Conservation (phyloP, 2,888 invertebrate genomes). For the Trypoxylon attenuatum region DNA sequence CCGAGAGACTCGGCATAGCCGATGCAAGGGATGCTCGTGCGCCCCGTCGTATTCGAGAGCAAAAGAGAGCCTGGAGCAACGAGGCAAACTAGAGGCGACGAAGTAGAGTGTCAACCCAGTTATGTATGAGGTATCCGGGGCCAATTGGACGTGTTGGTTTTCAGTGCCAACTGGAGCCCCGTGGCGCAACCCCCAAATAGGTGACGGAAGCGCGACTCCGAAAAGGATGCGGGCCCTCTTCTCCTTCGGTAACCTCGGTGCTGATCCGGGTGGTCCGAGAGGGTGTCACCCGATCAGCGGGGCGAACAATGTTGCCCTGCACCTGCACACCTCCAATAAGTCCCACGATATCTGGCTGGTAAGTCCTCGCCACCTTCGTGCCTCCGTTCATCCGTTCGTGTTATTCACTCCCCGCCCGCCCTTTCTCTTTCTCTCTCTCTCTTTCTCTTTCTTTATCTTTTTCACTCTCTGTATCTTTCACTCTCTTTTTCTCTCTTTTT, state of each 20-base stretch:
- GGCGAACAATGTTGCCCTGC: slow-evolving; percentile 58
- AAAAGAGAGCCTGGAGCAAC: too few species aligned
- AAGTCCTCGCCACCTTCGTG: slow-evolving; percentile 63
- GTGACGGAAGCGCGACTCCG: slow-evolving; percentile 67
- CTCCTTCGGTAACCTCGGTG: slow-evolving; percentile 60
- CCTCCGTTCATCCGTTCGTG: slow-evolving; percentile 57
- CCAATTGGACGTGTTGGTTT: slow-evolving; percentile 64
- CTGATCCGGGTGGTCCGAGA: slow-evolving; percentile 59
- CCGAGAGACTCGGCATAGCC: neutral
- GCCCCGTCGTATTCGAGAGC: too few species aligned
- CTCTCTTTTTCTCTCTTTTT: too few species aligned
- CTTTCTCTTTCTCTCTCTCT: slow-evolving; percentile 26
- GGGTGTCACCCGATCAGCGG: slow-evolving; percentile 57
- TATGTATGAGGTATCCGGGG: slow-evolving; percentile 50
- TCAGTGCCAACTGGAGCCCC: slow-evolving; percentile 65
- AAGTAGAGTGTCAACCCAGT: slow-evolving; percentile 1
- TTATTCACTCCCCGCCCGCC: slow-evolving; percentile 39
- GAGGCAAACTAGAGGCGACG: neutral
- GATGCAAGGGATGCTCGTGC: neutral
- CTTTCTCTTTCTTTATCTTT: slow-evolving; percentile 7
- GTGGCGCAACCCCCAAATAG: slow-evolving; percentile 62
- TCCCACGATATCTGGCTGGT: slow-evolving; percentile 63
- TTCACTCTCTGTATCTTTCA: slow-evolving; percentile 6
- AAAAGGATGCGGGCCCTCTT: slow-evolving; percentile 62
- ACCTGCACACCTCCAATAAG: slow-evolving; percentile 63